Evolutionary conservation across 1,140 invertebrate species (phyloP).

Genomic region (Lerema accius): DNA sequence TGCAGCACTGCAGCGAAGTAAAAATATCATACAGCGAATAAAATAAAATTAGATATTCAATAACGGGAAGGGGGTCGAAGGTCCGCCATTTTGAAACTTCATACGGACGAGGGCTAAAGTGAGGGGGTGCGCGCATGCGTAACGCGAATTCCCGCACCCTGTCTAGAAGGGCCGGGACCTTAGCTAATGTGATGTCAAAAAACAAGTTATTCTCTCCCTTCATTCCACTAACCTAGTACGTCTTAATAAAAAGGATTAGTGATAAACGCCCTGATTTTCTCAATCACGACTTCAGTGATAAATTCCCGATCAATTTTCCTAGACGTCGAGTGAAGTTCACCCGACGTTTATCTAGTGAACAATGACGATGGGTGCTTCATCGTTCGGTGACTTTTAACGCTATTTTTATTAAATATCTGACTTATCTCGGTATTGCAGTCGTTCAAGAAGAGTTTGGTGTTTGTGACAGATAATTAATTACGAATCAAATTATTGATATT

Average conservation of each 20-base stretch:
- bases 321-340: conserved; percentile 34
- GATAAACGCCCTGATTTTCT: conserved; percentile 56
- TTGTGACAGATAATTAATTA: conserved; percentile 13
- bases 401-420: conserved; percentile 34
- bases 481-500: conserved; percentile 14
- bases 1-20: conserved; percentile 47
- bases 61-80: conserved; percentile 74
- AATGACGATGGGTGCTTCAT: conserved; percentile 70
- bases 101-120: conserved; percentile 63
- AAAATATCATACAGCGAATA: conserved; percentile 60
- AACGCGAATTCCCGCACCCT: conserved; percentile 66
- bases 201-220: conserved; percentile 79
- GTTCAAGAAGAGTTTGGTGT: conserved; percentile 9
- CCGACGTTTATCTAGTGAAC: conserved; percentile 50
- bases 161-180: conserved; percentile 69
- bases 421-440: conserved; percentile 22
- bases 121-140: conserved; percentile 77
- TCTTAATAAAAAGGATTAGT: conserved; percentile 70
- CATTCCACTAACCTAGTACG: conserved; percentile 78
- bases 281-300: conserved; percentile 35
- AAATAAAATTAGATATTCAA: conserved; percentile 83
- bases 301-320: conserved; percentile 28
- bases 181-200: conserved; percentile 77
- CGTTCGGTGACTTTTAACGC: conserved; percentile 46
- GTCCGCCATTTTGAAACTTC: conserved; percentile 78